These are phyloP conservation scores for Oikopleura dioica DNA, from an alignment of 23 tunicate species.

Conservation along the genomic window DNA sequence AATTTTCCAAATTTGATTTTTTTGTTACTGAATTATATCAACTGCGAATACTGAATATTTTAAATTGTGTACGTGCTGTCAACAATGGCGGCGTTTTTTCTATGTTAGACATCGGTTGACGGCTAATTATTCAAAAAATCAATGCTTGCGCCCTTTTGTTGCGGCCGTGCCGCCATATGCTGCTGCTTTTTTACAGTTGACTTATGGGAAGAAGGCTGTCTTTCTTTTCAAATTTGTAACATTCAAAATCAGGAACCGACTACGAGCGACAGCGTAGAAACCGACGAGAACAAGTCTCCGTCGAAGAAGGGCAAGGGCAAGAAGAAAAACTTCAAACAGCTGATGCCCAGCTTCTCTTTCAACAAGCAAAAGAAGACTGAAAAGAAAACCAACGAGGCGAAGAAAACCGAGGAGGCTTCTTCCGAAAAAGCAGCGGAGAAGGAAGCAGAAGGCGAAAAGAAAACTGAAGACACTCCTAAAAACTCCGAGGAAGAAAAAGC, in stretches of 20 bases:
- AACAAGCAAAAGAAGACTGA: background rate
- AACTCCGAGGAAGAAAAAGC: background rate
- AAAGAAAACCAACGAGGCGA: background rate
- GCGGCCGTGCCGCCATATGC: background rate
- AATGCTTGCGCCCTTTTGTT: background rate
- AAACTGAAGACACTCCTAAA: background rate
- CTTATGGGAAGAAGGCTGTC: too few relatives aligned
- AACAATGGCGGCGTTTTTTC: too few relatives aligned
- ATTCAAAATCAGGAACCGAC: constrained; percentile 10
- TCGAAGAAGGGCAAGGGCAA: background rate
- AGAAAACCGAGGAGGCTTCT: background rate
- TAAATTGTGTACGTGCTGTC: too few relatives aligned
- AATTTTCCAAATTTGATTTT: too few relatives aligned
- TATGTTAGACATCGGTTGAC: too few relatives aligned
- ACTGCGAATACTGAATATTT: too few relatives aligned
- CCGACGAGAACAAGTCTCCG: background rate
- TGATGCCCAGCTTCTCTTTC: constrained; percentile 8
- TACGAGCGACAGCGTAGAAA: background rate
- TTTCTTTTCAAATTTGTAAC: too few relatives aligned
- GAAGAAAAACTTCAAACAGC: background rate
- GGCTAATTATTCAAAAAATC: background rate
- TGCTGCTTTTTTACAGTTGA: too few relatives aligned
- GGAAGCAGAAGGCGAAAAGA: background rate
- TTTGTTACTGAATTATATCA: too few relatives aligned
- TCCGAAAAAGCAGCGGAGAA: background rate